Conservation (phyloP, 2,113 vertebrate genomes). For the Nettapus auritus region DNA sequence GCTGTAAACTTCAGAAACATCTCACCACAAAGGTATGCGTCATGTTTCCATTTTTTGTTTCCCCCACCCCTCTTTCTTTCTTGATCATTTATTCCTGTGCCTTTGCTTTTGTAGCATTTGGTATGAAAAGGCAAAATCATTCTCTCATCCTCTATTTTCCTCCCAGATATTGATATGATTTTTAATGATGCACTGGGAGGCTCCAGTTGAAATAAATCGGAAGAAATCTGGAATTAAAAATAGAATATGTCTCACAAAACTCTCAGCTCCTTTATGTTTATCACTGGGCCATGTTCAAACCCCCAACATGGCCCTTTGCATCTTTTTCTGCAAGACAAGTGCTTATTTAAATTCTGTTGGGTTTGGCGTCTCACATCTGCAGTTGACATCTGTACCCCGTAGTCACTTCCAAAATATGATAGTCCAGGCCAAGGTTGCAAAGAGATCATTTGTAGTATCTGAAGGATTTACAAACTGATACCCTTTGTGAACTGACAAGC, state of each 20-base stretch:
- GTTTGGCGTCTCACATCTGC: not conserved
- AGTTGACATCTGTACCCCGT: not conserved
- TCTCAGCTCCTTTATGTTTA: not conserved
- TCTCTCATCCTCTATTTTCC: slow-evolving; percentile 62
- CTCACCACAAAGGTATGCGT: slow-evolving; percentile 68
- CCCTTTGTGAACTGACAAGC: not conserved
- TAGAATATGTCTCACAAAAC: not conserved
- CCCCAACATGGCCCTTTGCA: not conserved
- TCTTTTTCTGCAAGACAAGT: not conserved
- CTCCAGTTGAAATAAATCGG: not conserved
- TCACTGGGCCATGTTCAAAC: not conserved
- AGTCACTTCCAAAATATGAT: not conserved
- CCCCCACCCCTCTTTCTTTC: not conserved
- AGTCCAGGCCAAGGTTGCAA: not conserved
- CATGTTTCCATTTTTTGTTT: slow-evolving; percentile 7
- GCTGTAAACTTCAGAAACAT: slow-evolving; percentile 64
- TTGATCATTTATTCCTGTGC: not conserved
- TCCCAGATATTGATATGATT: not conserved
- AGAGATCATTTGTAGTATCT: not conserved
- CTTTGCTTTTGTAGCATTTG: not conserved
- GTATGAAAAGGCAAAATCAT: slow-evolving; percentile 17
- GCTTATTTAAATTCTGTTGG: not conserved
- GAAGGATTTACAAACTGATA: not conserved
- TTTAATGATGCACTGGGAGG: not conserved
- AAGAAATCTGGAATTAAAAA: not conserved